phyloP scores from a whole-genome alignment of 2,888 invertebrate genomes.

The Ormyrus thymus region DNA sequence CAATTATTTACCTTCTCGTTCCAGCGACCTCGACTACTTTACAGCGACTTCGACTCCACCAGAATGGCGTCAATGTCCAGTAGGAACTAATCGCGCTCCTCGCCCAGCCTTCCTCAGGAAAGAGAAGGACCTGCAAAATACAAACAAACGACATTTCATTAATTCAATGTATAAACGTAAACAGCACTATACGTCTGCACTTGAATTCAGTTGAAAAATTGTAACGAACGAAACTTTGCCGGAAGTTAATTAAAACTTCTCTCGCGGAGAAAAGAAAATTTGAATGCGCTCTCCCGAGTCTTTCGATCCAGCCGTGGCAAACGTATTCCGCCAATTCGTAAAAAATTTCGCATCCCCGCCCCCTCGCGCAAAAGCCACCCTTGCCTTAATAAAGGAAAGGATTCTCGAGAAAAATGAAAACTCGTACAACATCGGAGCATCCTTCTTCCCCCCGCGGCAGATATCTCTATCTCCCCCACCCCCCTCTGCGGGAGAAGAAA shows the following conservation, averaged over 20 bases:
- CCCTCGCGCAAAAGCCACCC: neutral
- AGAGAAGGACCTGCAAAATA: slow-evolving; percentile 83
- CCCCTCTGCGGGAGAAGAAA: slow-evolving; percentile 21
- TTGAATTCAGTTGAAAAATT: no score
- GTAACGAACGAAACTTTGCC: no score
- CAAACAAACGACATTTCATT: neutral
- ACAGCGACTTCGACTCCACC: slow-evolving; percentile 90
- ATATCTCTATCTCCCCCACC: neutral
- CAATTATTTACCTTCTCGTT: slow-evolving; percentile 78
- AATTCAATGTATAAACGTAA: no score
- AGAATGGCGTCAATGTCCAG: slow-evolving; percentile 90
- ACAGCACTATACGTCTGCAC: no score
- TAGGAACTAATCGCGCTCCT: slow-evolving; percentile 89
- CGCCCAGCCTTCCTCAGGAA: slow-evolving; percentile 93
- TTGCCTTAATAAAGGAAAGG: slow-evolving; percentile 20
- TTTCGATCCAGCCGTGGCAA: no score
- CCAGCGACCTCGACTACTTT: slow-evolving; percentile 91
- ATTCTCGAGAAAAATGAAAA: slow-evolving; percentile 40
- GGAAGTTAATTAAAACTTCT: no score
- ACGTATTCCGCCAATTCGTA: no score
- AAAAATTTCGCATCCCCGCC: no score
- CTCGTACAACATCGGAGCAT: slow-evolving; percentile 20
- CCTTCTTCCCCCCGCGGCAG: neutral
- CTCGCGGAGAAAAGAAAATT: no score
- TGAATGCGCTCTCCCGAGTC: no score